A percentile compares a stretch with the other conserved stretches of the same genome.
Conservation (phyloP, 2,888 invertebrate species). For the Brachyopa scutellaris region DNA sequence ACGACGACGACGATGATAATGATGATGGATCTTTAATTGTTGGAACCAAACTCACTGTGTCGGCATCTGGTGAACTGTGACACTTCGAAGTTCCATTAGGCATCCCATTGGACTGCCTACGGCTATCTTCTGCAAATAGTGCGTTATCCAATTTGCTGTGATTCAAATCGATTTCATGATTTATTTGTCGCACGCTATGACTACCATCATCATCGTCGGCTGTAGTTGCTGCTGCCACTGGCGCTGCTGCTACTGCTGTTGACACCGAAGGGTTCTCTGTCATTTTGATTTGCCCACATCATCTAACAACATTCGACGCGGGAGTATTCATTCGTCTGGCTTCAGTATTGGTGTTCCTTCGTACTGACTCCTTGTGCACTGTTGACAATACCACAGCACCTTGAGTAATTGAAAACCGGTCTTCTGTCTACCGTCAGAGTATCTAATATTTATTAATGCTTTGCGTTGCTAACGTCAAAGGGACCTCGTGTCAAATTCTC, state of each 20-base stretch:
- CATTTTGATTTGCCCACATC: slow-evolving; percentile 69
- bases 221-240: background rate
- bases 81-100: slow-evolving; percentile 48
- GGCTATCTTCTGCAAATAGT: slow-evolving; percentile 26
- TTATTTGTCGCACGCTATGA: slow-evolving; percentile 38
- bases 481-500: background rate
- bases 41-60: slow-evolving; percentile 35
- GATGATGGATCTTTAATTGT: slow-evolving; percentile 43
- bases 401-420: slow-evolving; percentile 1
- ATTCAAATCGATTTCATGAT: slow-evolving; percentile 50
- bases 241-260: slow-evolving; percentile 74
- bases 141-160: slow-evolving; percentile 49
- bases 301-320: slow-evolving; percentile 50
- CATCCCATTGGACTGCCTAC: slow-evolving; percentile 47
- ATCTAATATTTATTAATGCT: slow-evolving; percentile 31
- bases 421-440: background rate
- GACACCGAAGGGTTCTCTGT: slow-evolving; percentile 64
- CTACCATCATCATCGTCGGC: slow-evolving; percentile 20
- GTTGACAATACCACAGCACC: background rate
- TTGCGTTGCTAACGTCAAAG: background rate
- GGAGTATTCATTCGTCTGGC: slow-evolving; percentile 75
- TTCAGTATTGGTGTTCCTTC: background rate
- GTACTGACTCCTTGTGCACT: background rate
- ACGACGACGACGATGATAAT: background rate
- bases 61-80: slow-evolving; percentile 38